phyloP scores from a whole-genome alignment of 2,113 vertebrate genomes.

The Halcyon malimbica region DNA sequence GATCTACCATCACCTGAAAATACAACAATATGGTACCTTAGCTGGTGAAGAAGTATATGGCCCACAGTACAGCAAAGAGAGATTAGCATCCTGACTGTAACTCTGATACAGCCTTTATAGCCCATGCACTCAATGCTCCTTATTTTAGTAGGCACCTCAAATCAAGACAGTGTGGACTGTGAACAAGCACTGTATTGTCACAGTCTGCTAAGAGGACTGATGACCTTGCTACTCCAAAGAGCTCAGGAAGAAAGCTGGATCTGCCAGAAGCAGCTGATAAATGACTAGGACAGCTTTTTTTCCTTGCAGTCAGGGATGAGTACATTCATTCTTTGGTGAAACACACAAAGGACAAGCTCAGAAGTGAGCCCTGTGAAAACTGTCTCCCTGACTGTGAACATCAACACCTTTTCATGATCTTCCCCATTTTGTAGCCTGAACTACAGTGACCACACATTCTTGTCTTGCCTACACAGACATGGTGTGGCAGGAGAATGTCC shows the following conservation, averaged over 20 bases:
- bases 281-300: neutral
- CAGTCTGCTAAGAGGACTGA: neutral
- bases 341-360: neutral
- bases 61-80: neutral
- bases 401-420: neutral
- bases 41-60: accelerated
- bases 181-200: neutral
- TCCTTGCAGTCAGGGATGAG: neutral
- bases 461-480: neutral
- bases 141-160: accelerated
- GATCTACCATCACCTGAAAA: neutral
- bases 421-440: neutral
- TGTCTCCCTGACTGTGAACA: neutral
- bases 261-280: neutral
- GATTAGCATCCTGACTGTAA: accelerated
- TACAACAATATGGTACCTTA: accelerated
- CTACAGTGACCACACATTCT: neutral
- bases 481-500: neutral
- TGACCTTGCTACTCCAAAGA: neutral
- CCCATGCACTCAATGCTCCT: accelerated
- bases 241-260: neutral
- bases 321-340: neutral
- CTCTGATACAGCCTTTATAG: neutral
- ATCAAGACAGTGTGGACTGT: neutral
- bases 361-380: neutral